A percentile compares a stretch with the other conserved stretches of the same genome.
phyloP scores from a whole-genome alignment of 2,797 vertebrate species.

The Crenichthys baileyi region DNA sequence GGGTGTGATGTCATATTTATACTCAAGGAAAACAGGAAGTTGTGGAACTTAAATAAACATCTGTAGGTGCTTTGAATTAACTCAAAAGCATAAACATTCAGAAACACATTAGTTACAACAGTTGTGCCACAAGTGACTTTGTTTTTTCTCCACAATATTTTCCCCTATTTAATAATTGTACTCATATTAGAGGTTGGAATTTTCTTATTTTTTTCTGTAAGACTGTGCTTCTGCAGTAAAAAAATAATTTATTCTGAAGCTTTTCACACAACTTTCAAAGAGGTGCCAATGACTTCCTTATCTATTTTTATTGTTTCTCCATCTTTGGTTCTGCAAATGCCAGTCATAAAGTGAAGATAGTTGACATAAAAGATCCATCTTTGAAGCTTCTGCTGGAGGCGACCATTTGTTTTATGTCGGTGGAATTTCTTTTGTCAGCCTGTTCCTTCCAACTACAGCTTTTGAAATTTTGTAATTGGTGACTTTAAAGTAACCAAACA shows the following conservation, averaged over 20 bases:
- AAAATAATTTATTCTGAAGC: background rate
- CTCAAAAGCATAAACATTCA: background rate
- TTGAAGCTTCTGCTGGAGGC: conserved; percentile 63
- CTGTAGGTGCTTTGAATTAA: background rate
- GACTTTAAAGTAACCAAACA: conserved; percentile 72
- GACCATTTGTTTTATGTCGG: conserved; percentile 56
- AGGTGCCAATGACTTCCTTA: background rate
- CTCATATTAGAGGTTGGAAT: background rate
- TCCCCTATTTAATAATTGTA: background rate
- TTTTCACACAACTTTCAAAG: background rate
- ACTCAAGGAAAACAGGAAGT: background rate
- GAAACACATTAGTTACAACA: background rate
- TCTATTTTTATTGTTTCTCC: conserved; percentile 19
- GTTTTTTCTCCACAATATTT: background rate
- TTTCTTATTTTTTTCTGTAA: background rate
- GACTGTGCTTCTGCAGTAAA: background rate
- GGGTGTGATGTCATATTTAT: background rate
- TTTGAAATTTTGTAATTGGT: conserved; percentile 71
- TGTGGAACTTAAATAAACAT: background rate
- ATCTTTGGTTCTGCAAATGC: conserved; percentile 44
- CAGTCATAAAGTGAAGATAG: conserved; percentile 40
- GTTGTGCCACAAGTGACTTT: no score
- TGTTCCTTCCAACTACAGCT: conserved; percentile 49
- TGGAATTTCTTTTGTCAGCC: conserved; percentile 43
- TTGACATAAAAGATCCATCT: conserved; percentile 40